Percentiles rank a stretch among this genome's conserved stretches.
phyloP scores from a whole-genome alignment of 2,113 vertebrate genomes.

The Burhinus oedicnemus region DNA sequence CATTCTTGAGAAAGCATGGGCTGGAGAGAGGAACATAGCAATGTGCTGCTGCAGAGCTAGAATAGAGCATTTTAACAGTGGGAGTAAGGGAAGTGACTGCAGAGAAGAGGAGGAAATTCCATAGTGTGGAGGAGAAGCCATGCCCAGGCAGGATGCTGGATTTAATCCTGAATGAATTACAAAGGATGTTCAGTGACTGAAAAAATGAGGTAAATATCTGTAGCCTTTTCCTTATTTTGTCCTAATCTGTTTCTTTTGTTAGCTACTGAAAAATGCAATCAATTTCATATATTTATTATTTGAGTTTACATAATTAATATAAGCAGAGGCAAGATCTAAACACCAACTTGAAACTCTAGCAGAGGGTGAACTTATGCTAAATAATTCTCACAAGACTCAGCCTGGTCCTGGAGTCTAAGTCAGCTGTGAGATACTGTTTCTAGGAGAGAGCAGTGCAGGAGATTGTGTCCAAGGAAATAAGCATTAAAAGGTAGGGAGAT shows the following conservation, averaged over 20 bases:
- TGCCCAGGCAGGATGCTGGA: background rate
- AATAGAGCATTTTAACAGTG: background rate
- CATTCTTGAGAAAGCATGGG: background rate
- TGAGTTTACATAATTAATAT: background rate
- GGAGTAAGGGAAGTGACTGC: background rate
- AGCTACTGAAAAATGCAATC: background rate
- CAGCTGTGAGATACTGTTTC: background rate
- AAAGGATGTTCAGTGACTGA: background rate
- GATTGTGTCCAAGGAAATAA: background rate
- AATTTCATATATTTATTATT: background rate
- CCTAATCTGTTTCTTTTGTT: background rate
- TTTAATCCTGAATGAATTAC: background rate
- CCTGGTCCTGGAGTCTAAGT: background rate
- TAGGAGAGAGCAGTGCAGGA: background rate
- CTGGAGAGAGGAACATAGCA: background rate
- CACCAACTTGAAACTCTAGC: background rate
- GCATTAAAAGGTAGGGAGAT: background rate
- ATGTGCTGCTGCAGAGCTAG: background rate
- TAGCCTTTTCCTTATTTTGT: background rate
- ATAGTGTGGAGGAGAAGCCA: background rate
- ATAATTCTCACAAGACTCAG: background rate
- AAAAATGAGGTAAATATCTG: background rate
- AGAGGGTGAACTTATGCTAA: background rate
- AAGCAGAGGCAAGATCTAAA: background rate
- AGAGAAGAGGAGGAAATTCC: background rate